Evolutionary conservation across 2,113 vertebrate species (phyloP).

Genomic region (Calyptomena viridis): DNA sequence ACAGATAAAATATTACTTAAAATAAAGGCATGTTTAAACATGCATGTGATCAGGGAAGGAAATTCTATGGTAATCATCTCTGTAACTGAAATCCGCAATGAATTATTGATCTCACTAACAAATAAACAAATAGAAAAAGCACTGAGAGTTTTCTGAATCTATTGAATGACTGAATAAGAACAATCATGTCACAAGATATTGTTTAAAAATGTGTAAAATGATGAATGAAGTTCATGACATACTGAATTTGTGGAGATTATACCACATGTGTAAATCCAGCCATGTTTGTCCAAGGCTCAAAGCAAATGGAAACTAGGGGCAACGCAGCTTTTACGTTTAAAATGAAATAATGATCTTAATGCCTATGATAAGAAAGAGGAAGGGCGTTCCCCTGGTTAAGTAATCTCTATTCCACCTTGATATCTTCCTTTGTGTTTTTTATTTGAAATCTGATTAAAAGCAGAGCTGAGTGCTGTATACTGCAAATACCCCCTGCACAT

Average conservation of each 20-base stretch:
- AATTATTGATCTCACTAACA: conserved; percentile 19
- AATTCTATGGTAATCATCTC: not conserved
- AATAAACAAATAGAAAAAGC: conserved; percentile 19
- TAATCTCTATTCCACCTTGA: conserved; percentile 63
- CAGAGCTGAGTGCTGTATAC: not conserved
- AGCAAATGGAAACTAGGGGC: conserved; percentile 55
- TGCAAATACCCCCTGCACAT: not conserved
- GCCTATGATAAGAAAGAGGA: conserved; percentile 58
- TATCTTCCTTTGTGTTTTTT: conserved; percentile 45
- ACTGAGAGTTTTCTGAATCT: not conserved
- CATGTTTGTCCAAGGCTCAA: conserved; percentile 45
- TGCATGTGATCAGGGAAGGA: not conserved
- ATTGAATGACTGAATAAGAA: not conserved
- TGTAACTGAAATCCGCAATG: conserved; percentile 23
- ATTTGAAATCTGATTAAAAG: conserved; percentile 51
- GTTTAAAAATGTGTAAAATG: conserved; percentile 15
- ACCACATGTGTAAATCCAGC: conserved; percentile 13
- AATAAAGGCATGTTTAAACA: conserved; percentile 6
- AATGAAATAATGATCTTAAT: conserved; percentile 49
- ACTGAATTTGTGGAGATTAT: conserved; percentile 33
- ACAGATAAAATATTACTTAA: conserved; percentile 1
- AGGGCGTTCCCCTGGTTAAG: conserved; percentile 54
- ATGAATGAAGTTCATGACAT: not conserved
- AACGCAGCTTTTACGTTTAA: conserved; percentile 28
- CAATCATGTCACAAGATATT: not conserved